phyloP scores from a whole-genome alignment of 2,113 vertebrate genomes.

The Callocephalon fimbriatum region DNA sequence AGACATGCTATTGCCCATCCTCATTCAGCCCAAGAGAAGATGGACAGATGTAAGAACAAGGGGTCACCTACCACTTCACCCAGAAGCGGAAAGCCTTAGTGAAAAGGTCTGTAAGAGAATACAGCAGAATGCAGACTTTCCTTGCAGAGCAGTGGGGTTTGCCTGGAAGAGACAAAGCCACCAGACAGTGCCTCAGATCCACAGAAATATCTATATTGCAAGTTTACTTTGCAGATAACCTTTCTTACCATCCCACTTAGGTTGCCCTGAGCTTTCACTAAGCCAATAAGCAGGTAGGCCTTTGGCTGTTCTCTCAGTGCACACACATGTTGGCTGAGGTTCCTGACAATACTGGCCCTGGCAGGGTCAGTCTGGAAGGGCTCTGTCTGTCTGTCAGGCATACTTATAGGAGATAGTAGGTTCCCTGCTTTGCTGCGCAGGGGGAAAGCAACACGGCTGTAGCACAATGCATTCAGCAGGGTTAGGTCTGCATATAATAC shows the following conservation, averaged over 20 bases:
- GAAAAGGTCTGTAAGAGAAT: not conserved
- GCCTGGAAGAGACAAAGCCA: not conserved
- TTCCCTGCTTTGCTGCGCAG: not conserved
- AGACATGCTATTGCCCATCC: not conserved
- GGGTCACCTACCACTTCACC: not conserved
- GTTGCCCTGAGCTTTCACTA: not conserved
- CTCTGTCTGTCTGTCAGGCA: not conserved
- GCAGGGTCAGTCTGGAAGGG: not conserved
- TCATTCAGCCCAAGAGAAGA: not conserved
- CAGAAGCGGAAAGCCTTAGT: not conserved
- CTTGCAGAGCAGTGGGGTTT: not conserved
- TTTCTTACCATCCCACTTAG: not conserved
- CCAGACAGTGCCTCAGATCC: not conserved
- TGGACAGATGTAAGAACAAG: not conserved
- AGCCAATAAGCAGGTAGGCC: not conserved
- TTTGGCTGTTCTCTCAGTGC: not conserved
- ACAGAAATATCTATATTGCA: not conserved
- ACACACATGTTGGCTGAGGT: not conserved
- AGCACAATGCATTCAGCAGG: not conserved
- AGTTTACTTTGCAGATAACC: not conserved
- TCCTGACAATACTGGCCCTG: not conserved
- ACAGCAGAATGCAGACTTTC: rapidly evolving
- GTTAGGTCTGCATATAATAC: not conserved
- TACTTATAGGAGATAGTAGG: not conserved
- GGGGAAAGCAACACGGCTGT: not conserved